Conservation (phyloP, 2,113 vertebrate genomes). For the Clarias batrachus region DNA sequence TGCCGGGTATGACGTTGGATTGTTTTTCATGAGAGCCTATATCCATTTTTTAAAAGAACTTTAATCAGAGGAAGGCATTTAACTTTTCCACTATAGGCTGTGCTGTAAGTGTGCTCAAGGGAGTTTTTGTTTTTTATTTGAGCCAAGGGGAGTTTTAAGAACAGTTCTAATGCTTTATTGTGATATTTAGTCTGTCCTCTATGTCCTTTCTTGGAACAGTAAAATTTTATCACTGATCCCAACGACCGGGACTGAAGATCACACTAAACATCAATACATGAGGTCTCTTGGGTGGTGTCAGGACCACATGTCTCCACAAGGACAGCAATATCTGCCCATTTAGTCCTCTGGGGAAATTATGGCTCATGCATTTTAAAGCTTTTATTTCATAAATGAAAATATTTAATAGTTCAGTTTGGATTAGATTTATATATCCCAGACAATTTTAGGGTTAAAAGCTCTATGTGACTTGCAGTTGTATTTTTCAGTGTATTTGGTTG, state of each 20-base stretch:
- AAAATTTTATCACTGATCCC: not conserved
- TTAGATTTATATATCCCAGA: not conserved
- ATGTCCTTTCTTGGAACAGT: constrained; percentile 14
- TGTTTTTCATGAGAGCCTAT: not conserved
- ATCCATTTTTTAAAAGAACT: not conserved
- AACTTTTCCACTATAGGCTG: not conserved
- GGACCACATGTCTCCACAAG: not conserved
- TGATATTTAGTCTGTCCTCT: not conserved
- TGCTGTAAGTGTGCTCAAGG: not conserved
- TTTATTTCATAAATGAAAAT: not conserved
- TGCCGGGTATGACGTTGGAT: not conserved
- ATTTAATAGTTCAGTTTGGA: not conserved
- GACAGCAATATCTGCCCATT: not conserved
- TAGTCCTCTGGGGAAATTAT: not conserved
- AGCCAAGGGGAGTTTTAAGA: not conserved
- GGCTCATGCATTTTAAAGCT: not conserved
- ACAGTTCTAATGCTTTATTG: not conserved
- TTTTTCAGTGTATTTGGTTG: not conserved
- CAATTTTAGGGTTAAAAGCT: no score
- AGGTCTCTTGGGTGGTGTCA: constrained; percentile 11
- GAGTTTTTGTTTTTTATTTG: not conserved
- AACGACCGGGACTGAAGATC: not conserved
- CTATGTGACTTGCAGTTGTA: not conserved
- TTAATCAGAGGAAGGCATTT: not conserved
- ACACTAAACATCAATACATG: constrained; percentile 18